These are phyloP conservation scores for Marisa cornuarietis DNA, from an alignment of 1,140 invertebrate species.

Conservation along the genomic window DNA sequence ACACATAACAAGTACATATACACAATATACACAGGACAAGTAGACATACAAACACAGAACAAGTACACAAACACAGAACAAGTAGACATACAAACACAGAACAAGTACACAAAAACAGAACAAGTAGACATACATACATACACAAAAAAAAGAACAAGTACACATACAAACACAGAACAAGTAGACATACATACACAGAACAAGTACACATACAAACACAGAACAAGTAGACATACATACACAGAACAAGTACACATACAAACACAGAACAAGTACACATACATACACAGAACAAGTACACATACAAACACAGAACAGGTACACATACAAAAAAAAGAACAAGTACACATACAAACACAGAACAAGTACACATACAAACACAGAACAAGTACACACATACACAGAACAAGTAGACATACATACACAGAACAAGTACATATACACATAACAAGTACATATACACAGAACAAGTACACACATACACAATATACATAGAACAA, in stretches of 20 bases:
- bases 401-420: neutral
- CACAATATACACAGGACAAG: too few relatives aligned
- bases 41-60: too few relatives aligned
- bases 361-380: neutral
- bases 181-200: neutral
- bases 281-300: neutral
- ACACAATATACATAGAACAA: too few relatives aligned
- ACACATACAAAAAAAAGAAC: neutral
- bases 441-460: conserved; percentile 1
- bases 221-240: neutral
- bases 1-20: too few relatives aligned
- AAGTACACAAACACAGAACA: too few relatives aligned
- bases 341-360: neutral
- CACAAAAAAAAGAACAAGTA: too few relatives aligned
- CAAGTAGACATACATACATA: too few relatives aligned
- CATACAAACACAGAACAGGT: neutral
- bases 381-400: neutral
- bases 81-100: too few relatives aligned
- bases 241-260: neutral
- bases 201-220: conserved; percentile 13
- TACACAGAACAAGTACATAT: neutral
- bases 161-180: neutral
- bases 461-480: neutral
- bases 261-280: neutral
- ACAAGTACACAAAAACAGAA: too few relatives aligned